Base-by-base conservation (phyloP, 2,888 invertebrate species). In the Cenopis cana region DNA sequence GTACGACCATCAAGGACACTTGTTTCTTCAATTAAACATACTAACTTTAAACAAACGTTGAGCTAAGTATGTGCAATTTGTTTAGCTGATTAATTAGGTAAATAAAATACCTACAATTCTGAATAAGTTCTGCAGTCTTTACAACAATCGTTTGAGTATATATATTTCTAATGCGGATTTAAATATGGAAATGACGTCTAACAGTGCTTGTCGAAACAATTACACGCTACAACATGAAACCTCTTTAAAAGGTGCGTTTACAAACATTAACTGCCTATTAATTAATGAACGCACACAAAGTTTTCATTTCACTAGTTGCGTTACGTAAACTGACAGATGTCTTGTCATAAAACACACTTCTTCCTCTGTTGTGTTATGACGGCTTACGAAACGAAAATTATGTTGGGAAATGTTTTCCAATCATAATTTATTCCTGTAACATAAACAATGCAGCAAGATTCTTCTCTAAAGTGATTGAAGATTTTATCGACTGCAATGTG, bases 291-390 rank as follows among this genome's bases (percentile, higher is more conserved):
- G 10, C 56, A 56, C 33, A 56, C 46, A 46, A 56, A 52, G 24
- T 68, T 59, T 41, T 36, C 50, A 52, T 17, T 41, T 36, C 50
- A 52, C 17, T 41, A 24, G 59, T 52, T 33, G 24, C 20, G 46
- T 61, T 56, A 67, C 66, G 61, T 61, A 71, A 60, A 61, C 18
- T 65, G 55, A 61, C 66, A 71, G 66, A 70, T 71, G 61, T 46
- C 50, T 36, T 49, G 66, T 61, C 71, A 55, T 71, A 71, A 71
- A 71, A 67, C 38, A 61, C 55, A 36, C 54, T 18, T 29, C 65
- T 66, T 70, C 70, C 60, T 60, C 55, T 54, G 24, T 33, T 50
- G 14, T 50, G 38, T 66, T 70, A 59, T 70, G 33, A 70, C 18
- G 41, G 38, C 57, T 49, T 24, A 68, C 17, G 52, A 60, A 41